Percentiles rank a stretch among this genome's conserved stretches.
These are phyloP conservation scores for Drosophila sproati DNA, from an alignment of 1,140 invertebrate species.

Conservation along the genomic window DNA sequence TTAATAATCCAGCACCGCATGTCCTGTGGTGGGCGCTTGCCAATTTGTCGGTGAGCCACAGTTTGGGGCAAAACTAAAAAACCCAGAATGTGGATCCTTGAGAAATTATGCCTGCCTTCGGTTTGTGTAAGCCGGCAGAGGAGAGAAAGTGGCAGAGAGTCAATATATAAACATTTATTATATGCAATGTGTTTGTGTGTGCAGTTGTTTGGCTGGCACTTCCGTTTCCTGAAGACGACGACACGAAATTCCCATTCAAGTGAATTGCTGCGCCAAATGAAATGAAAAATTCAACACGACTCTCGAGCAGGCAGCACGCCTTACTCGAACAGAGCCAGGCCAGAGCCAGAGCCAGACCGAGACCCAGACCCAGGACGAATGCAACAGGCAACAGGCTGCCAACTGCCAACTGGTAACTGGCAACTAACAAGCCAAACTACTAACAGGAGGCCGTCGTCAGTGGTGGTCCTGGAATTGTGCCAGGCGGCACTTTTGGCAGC, in stretches of 20 bases:
- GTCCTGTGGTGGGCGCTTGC: conserved; percentile 28
- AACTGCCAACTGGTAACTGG: conserved; percentile 5
- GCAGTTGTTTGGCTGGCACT: conserved; percentile 74
- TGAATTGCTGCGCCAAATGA: conserved; percentile 83
- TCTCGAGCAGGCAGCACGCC: conserved; percentile 38
- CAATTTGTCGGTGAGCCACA: conserved; percentile 37
- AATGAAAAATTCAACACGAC: conserved; percentile 84
- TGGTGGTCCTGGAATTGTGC: conserved; percentile 64
- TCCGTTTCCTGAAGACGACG: conserved; percentile 72
- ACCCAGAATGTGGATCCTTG: conserved; percentile 12
- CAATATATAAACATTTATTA: conserved; percentile 77
- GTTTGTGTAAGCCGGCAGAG: conserved; percentile 6
- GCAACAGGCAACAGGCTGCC: conserved; percentile 60
- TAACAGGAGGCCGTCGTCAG: conserved; percentile 56
- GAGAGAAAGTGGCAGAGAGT: conserved; percentile 32
- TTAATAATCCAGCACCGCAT: conserved; percentile 61
- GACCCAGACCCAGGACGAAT: conserved; percentile 41
- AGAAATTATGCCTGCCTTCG: conserved; percentile 30
- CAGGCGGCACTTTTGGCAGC: conserved; percentile 83
- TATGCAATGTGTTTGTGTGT: conserved; percentile 62
- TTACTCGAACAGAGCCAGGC: conserved; percentile 22
- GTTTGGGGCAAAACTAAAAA: conserved; percentile 43
- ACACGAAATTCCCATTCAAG: conserved; percentile 83
- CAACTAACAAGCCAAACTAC: conserved; percentile 38
- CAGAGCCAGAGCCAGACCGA: conserved; percentile 9